phyloP scores from a whole-genome alignment of 2,797 vertebrate genomes.

The Neosilurus hyrtlii region DNA sequence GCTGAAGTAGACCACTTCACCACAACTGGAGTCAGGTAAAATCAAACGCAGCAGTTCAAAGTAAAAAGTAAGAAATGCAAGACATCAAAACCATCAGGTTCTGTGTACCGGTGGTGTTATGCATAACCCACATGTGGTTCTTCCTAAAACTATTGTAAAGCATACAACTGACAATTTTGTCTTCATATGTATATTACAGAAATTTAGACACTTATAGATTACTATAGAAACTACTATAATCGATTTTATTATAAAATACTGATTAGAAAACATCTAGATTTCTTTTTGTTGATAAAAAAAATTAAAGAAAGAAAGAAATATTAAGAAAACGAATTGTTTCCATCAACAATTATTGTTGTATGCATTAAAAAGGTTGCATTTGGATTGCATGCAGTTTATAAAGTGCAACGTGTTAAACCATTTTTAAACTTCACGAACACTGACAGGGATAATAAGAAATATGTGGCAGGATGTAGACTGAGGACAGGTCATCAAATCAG shows the following conservation, averaged over 20 bases:
- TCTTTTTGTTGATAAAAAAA: not conserved
- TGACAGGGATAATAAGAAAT: not conserved
- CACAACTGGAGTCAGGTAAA: not conserved
- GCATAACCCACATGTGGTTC: not conserved
- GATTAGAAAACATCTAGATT: no score
- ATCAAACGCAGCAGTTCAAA: not conserved
- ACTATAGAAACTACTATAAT: no score
- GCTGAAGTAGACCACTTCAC: not conserved
- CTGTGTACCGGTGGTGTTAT: not conserved
- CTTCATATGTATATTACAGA: not conserved
- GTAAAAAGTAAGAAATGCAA: not conserved
- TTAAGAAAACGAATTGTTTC: not conserved
- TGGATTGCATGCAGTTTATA: not conserved
- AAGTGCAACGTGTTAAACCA: not conserved
- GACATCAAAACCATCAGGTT: not conserved
- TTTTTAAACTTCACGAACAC: not conserved
- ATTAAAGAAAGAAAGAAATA: no score
- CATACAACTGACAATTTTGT: not conserved
- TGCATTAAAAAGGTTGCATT: not conserved
- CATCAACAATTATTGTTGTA: not conserved
- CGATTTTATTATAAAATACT: not conserved
- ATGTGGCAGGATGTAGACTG: not conserved
- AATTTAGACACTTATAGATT: no score
- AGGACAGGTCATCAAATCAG: slow-evolving; percentile 4
- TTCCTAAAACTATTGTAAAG: not conserved